phyloP scores from a whole-genome alignment of 2,113 vertebrate species.

The Crotalus horridus region DNA sequence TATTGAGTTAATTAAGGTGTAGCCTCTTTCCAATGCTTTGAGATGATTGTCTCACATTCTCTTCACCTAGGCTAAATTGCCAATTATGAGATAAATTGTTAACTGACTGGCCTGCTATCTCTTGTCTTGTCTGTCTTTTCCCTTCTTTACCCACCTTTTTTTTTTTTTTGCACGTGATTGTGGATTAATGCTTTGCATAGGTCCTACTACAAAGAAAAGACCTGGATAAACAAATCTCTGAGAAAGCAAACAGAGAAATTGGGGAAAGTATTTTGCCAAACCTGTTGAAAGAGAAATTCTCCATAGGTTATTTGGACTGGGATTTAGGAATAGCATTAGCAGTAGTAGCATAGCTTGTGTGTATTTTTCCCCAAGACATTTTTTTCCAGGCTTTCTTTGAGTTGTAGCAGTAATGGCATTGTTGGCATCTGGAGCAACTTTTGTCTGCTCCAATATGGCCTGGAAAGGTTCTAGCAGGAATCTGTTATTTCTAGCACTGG shows the following conservation, averaged over 20 bases:
- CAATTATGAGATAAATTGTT: neutral
- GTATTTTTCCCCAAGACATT: neutral
- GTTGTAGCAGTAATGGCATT: neutral
- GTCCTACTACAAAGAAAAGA: neutral
- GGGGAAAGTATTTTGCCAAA: neutral
- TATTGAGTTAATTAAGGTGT: neutral
- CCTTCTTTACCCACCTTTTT: neutral
- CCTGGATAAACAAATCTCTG: neutral
- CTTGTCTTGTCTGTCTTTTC: neutral
- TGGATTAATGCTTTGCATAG: neutral
- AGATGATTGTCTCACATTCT: neutral
- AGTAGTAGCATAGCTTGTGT: neutral
- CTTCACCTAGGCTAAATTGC: neutral
- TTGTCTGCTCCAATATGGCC: neutral
- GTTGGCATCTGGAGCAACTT: neutral
- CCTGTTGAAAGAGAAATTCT: neutral
- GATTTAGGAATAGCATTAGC: neutral
- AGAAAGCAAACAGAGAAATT: neutral
- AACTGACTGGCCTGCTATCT: neutral
- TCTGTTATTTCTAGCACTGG: neutral
- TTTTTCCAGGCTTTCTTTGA: neutral
- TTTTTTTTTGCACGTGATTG: neutral
- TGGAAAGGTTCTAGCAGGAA: neutral
- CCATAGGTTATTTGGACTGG: neutral
- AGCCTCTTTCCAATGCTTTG: neutral